These are phyloP conservation scores for Alentia gelatinosa DNA, from an alignment of 2,888 invertebrate genomes.

Conservation along the genomic window DNA sequence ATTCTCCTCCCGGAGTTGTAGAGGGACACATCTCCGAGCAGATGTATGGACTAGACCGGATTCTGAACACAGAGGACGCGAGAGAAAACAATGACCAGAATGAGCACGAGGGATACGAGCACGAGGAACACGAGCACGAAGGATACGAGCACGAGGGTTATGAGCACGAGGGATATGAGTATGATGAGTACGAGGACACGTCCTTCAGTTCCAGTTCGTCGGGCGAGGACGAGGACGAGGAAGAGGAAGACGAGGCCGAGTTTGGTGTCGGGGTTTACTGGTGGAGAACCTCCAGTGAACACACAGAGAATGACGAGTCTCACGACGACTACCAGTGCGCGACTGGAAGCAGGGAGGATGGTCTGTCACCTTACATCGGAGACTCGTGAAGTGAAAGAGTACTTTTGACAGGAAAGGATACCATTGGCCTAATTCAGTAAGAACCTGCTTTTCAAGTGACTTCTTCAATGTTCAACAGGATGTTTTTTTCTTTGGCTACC, in stretches of 20 bases:
- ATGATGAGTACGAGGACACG: background rate
- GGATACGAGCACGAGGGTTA: background rate
- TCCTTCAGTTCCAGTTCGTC: background rate
- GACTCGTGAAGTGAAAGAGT: too few species aligned
- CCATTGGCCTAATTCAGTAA: too few species aligned
- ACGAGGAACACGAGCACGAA: background rate
- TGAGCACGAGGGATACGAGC: background rate
- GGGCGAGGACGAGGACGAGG: background rate
- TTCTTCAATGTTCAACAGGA: too few species aligned
- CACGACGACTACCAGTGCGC: background rate
- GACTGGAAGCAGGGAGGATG: too few species aligned
- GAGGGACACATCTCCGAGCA: background rate
- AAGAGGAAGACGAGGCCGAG: background rate
- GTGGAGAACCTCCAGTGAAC: conserved; percentile 20
- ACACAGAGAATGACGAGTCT: background rate
- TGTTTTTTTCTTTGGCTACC: too few species aligned
- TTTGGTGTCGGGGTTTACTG: background rate
- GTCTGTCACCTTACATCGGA: too few species aligned
- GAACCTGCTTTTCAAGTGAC: too few species aligned
- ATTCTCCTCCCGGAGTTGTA: background rate
- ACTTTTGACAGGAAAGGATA: too few species aligned
- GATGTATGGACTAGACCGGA: background rate
- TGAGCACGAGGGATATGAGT: background rate
- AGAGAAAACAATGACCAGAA: background rate
- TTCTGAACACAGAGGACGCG: background rate